Percentiles rank a stretch among this genome's conserved stretches.
These are phyloP conservation scores for Montipora cactus DNA, from an alignment of 64 coral and sea anemone genomes.

Conservation along the genomic window DNA sequence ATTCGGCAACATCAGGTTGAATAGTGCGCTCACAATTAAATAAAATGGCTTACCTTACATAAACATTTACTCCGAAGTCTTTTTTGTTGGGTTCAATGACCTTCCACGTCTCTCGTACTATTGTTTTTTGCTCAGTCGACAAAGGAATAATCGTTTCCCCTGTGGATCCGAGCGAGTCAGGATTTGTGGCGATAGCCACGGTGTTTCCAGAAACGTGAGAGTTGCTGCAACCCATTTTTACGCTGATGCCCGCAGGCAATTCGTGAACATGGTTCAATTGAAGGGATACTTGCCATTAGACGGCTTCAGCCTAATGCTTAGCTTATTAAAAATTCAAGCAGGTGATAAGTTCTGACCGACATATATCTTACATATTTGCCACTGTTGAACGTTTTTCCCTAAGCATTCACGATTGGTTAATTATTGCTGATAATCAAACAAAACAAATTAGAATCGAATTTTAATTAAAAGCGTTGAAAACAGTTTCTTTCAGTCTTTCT, in stretches of 20 bases:
- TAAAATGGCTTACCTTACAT: background rate
- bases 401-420: too few species aligned
- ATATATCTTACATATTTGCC: too few species aligned
- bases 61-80: constrained; percentile 34
- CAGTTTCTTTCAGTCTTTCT: too few species aligned
- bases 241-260: background rate
- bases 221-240: constrained; percentile 17
- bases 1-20: background rate
- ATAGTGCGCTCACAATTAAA: background rate
- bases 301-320: too few species aligned
- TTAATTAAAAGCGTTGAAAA: too few species aligned
- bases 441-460: too few species aligned
- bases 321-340: too few species aligned
- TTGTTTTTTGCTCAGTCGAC: constrained; percentile 20
- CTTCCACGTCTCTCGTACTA: constrained; percentile 23
- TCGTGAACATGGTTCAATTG: background rate
- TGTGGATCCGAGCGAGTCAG: background rate
- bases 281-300: background rate
- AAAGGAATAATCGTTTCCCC: constrained; percentile 23
- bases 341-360: too few species aligned
- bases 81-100: constrained; percentile 28
- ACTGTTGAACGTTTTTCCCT: too few species aligned
- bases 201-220: background rate
- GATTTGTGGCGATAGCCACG: background rate
- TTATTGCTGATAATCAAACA: too few species aligned